These are phyloP conservation scores for Empidonax traillii DNA, from an alignment of 2,113 vertebrate genomes.

Conservation along the genomic window DNA sequence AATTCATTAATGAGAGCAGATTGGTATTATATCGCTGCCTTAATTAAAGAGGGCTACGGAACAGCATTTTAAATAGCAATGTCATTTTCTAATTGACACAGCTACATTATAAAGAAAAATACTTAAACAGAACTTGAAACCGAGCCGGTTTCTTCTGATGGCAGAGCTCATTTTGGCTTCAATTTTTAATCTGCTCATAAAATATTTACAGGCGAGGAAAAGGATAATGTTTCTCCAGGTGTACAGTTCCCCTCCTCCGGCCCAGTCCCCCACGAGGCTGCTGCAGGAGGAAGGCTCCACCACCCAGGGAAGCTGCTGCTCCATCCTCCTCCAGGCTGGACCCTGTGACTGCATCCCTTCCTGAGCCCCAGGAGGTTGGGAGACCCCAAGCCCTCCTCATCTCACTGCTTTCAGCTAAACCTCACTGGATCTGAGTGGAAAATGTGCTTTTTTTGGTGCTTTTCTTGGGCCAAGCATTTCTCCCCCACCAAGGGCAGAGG, in stretches of 20 bases:
- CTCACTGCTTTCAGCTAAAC: not conserved
- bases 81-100: conserved; percentile 72
- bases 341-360: not conserved
- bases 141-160: conserved; percentile 5
- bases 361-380: not conserved
- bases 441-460: fast-evolving
- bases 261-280: not conserved
- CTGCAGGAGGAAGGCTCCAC: not conserved
- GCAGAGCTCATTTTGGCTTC: conserved; percentile 57
- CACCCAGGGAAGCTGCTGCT: not conserved
- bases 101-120: conserved; percentile 69
- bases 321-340: not conserved
- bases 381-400: not conserved
- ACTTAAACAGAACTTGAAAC: conserved; percentile 65
- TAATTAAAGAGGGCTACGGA: conserved; percentile 71
- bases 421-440: not conserved
- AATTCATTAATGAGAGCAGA: conserved; percentile 70
- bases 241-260: not conserved
- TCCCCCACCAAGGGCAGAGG: not conserved
- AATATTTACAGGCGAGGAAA: conserved; percentile 71
- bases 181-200: conserved; percentile 77
- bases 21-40: conserved; percentile 63
- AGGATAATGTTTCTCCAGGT: conserved; percentile 69
- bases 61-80: conserved; percentile 67
- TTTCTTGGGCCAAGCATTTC: not conserved